phyloP scores from a whole-genome alignment of 2,888 invertebrate genomes.

The Cylloceria caligata region DNA sequence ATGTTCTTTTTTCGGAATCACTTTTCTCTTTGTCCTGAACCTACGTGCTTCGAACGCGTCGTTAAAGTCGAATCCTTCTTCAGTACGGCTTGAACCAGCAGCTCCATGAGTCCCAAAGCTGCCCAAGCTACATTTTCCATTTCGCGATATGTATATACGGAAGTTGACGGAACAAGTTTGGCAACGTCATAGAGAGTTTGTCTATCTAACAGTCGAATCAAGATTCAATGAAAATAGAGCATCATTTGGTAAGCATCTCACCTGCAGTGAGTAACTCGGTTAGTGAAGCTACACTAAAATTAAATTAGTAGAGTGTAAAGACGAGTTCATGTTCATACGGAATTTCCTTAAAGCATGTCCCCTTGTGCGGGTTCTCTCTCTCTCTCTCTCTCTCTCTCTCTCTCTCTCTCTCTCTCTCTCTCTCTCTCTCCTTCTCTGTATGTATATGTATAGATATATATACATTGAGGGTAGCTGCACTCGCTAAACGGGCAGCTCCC shows the following conservation, averaged over 20 bases:
- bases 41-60: too few species aligned
- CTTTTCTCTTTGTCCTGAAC: too few species aligned
- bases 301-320: constrained; percentile 35
- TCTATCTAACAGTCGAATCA: neutral
- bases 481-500: constrained; percentile 49
- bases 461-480: constrained; percentile 36
- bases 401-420: neutral
- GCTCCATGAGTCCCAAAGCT: neutral
- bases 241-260: neutral
- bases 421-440: neutral
- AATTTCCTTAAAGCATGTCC: constrained; percentile 39
- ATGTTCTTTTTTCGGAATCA: too few species aligned
- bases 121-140: neutral
- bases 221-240: constrained; percentile 32
- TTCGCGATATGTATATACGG: neutral
- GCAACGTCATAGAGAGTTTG: neutral
- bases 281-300: constrained; percentile 54
- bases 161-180: neutral
- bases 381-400: neutral
- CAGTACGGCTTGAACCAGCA: too few species aligned
- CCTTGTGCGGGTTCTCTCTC: neutral
- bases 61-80: too few species aligned
- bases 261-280: constrained; percentile 48
- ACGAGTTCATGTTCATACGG: constrained; percentile 43
- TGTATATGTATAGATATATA: neutral